Conservation (phyloP, 2,888 invertebrate species). For the Anthophora plumipes region DNA sequence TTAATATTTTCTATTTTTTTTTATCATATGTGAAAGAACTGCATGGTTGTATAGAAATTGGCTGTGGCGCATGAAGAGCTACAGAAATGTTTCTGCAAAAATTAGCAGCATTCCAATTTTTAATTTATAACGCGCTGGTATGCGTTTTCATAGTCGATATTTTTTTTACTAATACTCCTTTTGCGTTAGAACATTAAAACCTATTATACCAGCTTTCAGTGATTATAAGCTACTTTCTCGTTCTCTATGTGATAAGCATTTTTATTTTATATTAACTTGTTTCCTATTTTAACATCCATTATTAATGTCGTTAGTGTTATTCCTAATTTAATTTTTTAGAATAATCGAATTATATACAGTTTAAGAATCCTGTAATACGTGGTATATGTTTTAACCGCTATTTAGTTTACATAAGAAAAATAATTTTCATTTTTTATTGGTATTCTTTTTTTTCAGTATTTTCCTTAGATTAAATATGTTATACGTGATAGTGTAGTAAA, state of each 20-base stretch:
- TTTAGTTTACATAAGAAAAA: neutral
- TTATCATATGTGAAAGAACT: neutral
- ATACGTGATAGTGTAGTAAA: conserved; percentile 37
- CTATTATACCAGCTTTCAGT: conserved; percentile 8
- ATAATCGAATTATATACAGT: conserved; percentile 7
- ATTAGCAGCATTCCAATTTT: conserved; percentile 53
- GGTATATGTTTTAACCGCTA: conserved; percentile 16
- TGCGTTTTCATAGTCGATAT: neutral
- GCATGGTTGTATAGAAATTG: conserved; percentile 17
- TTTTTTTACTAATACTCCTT: conserved; percentile 1
- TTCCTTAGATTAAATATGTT: conserved; percentile 27
- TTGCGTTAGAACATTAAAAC: conserved; percentile 1
- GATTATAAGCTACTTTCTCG: conserved; percentile 1
- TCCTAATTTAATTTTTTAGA: conserved; percentile 16
- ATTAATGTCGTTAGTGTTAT: conserved; percentile 18
- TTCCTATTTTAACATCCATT: conserved; percentile 24
- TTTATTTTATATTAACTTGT: conserved; percentile 17
- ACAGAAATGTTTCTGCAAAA: conserved; percentile 19
- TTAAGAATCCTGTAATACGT: neutral
- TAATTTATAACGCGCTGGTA: neutral
- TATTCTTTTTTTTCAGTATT: conserved; percentile 38
- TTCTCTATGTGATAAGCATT: conserved; percentile 45
- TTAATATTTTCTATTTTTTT: conserved; percentile 18
- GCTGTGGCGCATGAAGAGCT: conserved; percentile 49
- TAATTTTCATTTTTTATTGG: neutral